Conservation (phyloP, 2,797 vertebrate genomes). For the Hylomyscus alleni region DNA sequence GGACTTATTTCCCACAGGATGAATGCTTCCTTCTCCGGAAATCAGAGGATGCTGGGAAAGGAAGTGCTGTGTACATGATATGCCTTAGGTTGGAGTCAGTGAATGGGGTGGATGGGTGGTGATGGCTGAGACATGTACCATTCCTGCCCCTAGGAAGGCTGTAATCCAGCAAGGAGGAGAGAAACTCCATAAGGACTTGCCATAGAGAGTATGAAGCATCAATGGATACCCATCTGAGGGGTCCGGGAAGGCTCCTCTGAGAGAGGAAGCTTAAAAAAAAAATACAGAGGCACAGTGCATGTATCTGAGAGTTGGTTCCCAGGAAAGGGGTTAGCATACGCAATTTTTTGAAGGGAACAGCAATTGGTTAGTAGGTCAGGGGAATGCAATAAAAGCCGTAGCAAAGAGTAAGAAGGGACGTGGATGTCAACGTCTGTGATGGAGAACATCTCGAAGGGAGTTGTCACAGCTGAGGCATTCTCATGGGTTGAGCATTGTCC, state of each 20-base stretch:
- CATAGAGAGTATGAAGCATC: background rate
- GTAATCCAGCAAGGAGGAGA: background rate
- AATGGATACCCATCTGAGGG: background rate
- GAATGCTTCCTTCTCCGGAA: constrained; percentile 49
- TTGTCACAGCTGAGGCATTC: background rate
- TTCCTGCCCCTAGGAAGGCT: background rate
- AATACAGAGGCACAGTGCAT: background rate
- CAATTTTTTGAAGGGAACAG: background rate
- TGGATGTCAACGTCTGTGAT: background rate
- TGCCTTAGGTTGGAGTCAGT: background rate
- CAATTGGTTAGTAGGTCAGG: background rate
- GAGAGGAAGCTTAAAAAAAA: background rate
- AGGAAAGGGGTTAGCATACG: background rate
- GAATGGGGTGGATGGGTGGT: background rate
- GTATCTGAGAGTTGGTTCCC: background rate
- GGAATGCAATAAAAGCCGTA: background rate
- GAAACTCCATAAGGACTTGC: background rate
- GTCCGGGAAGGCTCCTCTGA: background rate
- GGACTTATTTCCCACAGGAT: constrained; percentile 45
- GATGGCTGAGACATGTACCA: background rate
- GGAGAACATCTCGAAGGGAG: no score
- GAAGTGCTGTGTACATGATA: background rate
- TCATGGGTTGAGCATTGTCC: background rate
- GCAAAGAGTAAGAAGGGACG: background rate
- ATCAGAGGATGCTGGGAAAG: background rate